Base-by-base conservation (phyloP, 2,797 vertebrate species). In the Crocodylus rhombifer region DNA sequence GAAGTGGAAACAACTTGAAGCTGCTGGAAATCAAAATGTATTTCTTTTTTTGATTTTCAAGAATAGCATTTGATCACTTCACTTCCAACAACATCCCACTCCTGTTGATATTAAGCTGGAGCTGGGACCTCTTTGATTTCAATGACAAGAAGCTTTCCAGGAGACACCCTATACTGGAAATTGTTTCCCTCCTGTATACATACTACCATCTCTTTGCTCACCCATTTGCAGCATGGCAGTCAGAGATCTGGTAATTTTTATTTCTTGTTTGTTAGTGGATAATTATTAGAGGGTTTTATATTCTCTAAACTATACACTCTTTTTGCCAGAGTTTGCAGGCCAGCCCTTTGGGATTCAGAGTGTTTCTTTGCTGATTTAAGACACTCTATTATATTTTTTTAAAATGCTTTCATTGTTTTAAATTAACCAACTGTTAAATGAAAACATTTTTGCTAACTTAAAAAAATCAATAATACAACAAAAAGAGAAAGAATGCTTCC, bases 381-480 rank as follows among this genome's bases (percentile, higher is more conserved):
- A 14, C 64, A 73, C 8, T 88, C 63, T 16, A 5, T 1, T 51
- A 3, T 64, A 2, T 3, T 85, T 14, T 18, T 30, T 75, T 18
- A 13, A 82, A 75, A 62, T 57, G 77, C 78, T 88, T 86, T 77
- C 87, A 13, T 78, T n/a, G 58, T 11, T 20, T 86, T 65, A 79
- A 91, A 77, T 62, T 82, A 73, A 71, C 21, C 21, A 42, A 2
- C 23, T 21, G 5, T 84, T 55, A 80, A 91, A 89, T 65, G 15
- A 83, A 92, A 81, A 30, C 30, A 36, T 23, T 36, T 69, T 51
- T 85, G 3, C 81, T 0, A 0, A 17, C 74, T 76, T 83, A 42
- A 78, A 86, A 75, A 21, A 74, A 77, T 61, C 21, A 87, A 14
- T 84, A 82, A 77, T 61, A 63, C 13, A 90, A 57, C 23, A 84